phyloP scores from a whole-genome alignment of 2,797 vertebrate genomes.

The Coreius guichenoti region DNA sequence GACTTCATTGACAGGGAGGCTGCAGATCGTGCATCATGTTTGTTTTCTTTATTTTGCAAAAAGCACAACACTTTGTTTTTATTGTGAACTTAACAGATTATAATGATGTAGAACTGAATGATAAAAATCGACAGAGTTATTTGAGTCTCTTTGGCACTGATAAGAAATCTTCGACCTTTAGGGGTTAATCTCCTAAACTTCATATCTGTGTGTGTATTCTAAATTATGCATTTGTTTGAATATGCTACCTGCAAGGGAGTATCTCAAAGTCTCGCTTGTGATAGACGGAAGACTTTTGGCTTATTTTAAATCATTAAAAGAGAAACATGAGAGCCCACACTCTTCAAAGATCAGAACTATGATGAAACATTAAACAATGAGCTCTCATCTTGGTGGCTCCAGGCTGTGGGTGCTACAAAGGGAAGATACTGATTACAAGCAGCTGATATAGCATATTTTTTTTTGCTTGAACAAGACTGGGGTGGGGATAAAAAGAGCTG shows the following conservation, averaged over 20 bases:
- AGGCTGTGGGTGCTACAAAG: constrained; percentile 23
- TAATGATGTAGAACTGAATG: too few species aligned
- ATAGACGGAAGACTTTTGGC: constrained; percentile 14
- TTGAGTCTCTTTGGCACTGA: too few species aligned
- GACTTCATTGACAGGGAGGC: too few species aligned
- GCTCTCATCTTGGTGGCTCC: constrained; percentile 17
- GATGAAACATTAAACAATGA: constrained; percentile 47
- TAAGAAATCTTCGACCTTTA: too few species aligned
- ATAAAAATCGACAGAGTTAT: too few species aligned
- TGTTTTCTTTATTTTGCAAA: too few species aligned
- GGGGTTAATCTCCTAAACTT: background rate
- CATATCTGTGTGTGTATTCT: background rate
- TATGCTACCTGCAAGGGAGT: background rate
- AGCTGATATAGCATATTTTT: constrained; percentile 49
- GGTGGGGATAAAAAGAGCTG: constrained; percentile 33
- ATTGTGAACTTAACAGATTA: too few species aligned
- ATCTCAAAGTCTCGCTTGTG: background rate
- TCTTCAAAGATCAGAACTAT: constrained; percentile 9
- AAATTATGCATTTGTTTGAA: background rate
- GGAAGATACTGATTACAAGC: constrained; percentile 24
- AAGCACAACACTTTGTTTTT: too few species aligned
- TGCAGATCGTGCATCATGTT: too few species aligned
- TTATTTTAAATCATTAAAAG: constrained; percentile 36
- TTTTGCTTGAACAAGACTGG: constrained; percentile 49
- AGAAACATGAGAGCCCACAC: constrained; percentile 5